These are phyloP conservation scores for Nephrotoma flavescens DNA, from an alignment of 2,888 invertebrate species.

Conservation along the genomic window DNA sequence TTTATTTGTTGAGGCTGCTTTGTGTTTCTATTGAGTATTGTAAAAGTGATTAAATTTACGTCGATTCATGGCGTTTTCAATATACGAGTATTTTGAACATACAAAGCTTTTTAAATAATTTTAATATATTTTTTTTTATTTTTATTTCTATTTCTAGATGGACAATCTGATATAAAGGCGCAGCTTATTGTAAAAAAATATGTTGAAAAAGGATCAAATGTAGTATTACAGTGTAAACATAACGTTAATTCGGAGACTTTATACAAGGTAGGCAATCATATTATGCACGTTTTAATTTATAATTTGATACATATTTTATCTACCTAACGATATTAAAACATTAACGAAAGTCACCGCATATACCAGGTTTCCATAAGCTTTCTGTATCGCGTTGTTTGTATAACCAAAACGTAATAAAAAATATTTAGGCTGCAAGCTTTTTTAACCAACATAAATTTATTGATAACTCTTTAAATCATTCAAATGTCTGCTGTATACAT, in stretches of 20 bases:
- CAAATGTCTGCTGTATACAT: no score
- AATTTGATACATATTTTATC: not conserved
- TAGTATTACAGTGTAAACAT: conserved; percentile 58
- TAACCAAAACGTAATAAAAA: no score
- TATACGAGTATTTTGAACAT: not conserved
- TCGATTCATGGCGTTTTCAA: not conserved
- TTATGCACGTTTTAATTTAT: no score
- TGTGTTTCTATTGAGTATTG: not conserved
- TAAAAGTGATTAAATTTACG: not conserved
- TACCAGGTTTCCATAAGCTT: no score
- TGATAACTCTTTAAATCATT: no score
- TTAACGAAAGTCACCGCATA: not conserved
- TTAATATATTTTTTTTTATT: not conserved
- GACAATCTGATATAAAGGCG: conserved; percentile 42
- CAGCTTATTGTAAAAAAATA: conserved; percentile 54
- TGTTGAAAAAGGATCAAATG: conserved; percentile 55
- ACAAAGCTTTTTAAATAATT: not conserved
- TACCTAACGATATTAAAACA: not conserved
- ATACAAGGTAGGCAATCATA: conserved; percentile 49
- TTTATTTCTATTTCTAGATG: conserved; percentile 21
- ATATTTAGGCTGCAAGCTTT: no score
- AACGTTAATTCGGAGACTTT: conserved; percentile 57
- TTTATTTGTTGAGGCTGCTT: not conserved
- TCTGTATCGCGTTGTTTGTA: no score
- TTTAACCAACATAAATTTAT: no score